Evolutionary conservation across 2,888 invertebrate species (phyloP).

Genomic region (Lasioglossum leucozonium): DNA sequence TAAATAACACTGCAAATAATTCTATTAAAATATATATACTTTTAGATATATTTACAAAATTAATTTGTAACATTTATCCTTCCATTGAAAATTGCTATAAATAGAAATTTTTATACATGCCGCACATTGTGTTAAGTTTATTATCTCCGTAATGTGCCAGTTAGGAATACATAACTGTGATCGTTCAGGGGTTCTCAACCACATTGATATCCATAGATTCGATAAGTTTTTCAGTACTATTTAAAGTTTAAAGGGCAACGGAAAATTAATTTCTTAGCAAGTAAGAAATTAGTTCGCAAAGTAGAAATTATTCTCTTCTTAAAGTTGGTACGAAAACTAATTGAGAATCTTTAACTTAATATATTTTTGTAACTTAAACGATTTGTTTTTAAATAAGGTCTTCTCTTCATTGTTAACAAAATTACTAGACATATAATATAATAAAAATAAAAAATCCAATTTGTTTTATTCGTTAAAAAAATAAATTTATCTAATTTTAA

Average conservation of each 20-base stretch:
- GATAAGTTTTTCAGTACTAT: not conserved
- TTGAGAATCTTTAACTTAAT: not conserved
- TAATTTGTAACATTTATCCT: constrained; percentile 55
- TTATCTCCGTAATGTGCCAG: constrained; percentile 41
- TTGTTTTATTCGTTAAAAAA: constrained; percentile 2
- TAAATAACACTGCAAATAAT: constrained; percentile 68
- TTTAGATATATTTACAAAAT: constrained; percentile 75
- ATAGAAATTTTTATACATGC: constrained; percentile 54
- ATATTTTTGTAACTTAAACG: not conserved
- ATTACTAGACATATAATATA: constrained; percentile 7
- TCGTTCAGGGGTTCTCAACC: constrained; percentile 13
- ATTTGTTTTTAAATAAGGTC: not conserved
- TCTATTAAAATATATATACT: constrained; percentile 76
- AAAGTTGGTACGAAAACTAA: not conserved
- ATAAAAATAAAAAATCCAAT: constrained; percentile 23
- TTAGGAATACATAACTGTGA: constrained; percentile 42
- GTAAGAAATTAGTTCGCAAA: not conserved
- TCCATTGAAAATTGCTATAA: constrained; percentile 54
- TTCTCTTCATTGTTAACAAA: constrained; percentile 11
- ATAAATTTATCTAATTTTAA: constrained; percentile 22
- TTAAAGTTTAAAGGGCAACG: not conserved
- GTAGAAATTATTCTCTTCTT: not conserved
- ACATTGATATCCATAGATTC: constrained; percentile 1
- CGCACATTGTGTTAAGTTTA: constrained; percentile 33
- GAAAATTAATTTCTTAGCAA: not conserved